These are phyloP conservation scores for Pitta sordida DNA, from an alignment of 2,113 vertebrate species.

Conservation along the genomic window DNA sequence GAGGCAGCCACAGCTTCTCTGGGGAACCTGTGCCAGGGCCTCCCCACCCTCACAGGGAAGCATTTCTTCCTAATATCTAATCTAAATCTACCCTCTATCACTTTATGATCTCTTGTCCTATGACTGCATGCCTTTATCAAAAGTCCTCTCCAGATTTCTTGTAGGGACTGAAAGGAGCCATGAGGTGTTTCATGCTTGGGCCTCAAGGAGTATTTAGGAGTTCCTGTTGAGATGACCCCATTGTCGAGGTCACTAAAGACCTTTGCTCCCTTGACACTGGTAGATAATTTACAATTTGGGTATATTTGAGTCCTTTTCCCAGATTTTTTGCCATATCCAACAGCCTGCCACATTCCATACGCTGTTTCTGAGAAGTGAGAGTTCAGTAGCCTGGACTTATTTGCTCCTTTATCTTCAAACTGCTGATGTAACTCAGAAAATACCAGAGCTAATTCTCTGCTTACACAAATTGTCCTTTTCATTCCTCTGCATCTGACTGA, in stretches of 20 bases:
- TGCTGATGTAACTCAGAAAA: not conserved
- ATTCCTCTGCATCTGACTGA: not conserved
- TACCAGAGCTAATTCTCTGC: not conserved
- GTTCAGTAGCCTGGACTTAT: not conserved
- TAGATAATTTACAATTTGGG: not conserved
- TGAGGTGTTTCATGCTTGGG: not conserved
- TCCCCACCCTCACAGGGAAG: rapidly evolving
- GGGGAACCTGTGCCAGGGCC: not conserved
- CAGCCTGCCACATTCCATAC: not conserved
- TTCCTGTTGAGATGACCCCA: not conserved
- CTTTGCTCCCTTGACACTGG: not conserved
- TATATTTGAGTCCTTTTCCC: not conserved
- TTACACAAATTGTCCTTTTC: not conserved
- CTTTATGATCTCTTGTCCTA: not conserved
- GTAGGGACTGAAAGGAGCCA: not conserved
- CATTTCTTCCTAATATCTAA: too few relatives aligned
- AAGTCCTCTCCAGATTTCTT: not conserved
- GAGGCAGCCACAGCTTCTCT: not conserved
- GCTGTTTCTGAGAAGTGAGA: not conserved
- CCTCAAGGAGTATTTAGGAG: not conserved
- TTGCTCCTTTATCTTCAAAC: not conserved
- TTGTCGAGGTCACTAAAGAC: not conserved
- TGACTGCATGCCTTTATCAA: rapidly evolving
- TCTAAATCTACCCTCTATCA: not conserved
- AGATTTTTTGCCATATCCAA: not conserved